These are phyloP conservation scores for Agelastica alni DNA, from an alignment of 2,888 invertebrate species.

Conservation along the genomic window DNA sequence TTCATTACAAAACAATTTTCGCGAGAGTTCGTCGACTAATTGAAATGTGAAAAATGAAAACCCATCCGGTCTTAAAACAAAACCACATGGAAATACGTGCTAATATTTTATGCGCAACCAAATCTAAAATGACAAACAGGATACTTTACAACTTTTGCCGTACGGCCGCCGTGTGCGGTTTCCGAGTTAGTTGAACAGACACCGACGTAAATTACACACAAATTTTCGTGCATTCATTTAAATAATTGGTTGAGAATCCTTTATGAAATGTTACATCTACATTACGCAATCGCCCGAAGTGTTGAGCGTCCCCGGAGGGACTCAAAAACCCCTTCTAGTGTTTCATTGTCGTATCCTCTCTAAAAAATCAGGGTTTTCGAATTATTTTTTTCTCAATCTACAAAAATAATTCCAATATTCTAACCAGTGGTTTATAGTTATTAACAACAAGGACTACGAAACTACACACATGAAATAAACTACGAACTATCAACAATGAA, in stretches of 20 bases:
- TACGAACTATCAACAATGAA: no score
- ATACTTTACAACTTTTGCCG: neutral
- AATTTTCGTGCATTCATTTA: neutral
- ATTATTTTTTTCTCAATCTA: no score
- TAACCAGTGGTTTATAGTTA: no score
- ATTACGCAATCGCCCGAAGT: neutral
- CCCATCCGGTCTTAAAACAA: no score
- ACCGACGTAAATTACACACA: neutral
- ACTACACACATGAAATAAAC: no score
- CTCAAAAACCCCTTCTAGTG: neutral
- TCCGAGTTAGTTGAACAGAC: neutral
- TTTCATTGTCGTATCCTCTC: neutral
- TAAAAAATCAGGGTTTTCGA: no score
- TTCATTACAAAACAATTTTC: no score
- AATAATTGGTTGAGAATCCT: neutral
- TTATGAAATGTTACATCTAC: neutral
- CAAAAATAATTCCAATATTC: no score
- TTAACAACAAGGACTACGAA: no score
- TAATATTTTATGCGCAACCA: neutral
- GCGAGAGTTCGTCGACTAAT: no score
- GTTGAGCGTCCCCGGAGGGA: neutral
- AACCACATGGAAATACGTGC: no score
- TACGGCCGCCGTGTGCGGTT: neutral
- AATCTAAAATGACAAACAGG: neutral
- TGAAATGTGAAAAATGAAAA: no score